Percentiles rank a stretch among this genome's conserved stretches.
Evolutionary conservation across 2,888 invertebrate species (phyloP).

Genomic region (Malthinus flaveolus): DNA sequence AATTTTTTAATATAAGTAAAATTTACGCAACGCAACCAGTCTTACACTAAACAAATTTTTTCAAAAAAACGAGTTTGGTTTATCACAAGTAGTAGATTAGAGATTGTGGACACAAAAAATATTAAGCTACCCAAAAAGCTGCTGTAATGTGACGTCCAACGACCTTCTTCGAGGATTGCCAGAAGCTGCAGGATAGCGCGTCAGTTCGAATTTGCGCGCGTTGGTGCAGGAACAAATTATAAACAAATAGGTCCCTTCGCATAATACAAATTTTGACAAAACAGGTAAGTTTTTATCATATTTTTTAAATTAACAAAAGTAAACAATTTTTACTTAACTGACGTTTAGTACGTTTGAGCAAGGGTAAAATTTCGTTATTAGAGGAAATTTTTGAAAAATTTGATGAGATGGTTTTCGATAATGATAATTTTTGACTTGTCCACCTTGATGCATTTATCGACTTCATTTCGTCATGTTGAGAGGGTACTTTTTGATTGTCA

Average conservation of each 20-base stretch:
- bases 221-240: slow-evolving; percentile 9
- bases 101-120: slow-evolving; percentile 20
- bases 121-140: slow-evolving; percentile 14
- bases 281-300: slow-evolving; percentile 8
- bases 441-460: neutral
- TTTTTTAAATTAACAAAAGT: neutral
- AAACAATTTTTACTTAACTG: neutral
- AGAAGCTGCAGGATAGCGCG: slow-evolving; percentile 24
- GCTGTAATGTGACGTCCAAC: slow-evolving; percentile 26
- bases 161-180: slow-evolving; percentile 34
- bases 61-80: slow-evolving; percentile 1
- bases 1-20: too few relatives aligned
- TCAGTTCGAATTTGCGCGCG: slow-evolving; percentile 31
- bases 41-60: neutral
- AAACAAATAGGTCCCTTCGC: neutral
- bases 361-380: neutral
- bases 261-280: slow-evolving; percentile 1
- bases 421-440: neutral
- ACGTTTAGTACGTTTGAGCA: neutral
- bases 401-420: neutral
- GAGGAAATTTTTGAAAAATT: neutral
- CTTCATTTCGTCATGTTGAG: too few relatives aligned
- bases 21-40: neutral
- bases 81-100: neutral
- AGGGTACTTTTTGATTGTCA: too few relatives aligned